These are phyloP conservation scores for Eupsittula cactorum DNA, from an alignment of 2,113 vertebrate genomes.

Conservation along the genomic window DNA sequence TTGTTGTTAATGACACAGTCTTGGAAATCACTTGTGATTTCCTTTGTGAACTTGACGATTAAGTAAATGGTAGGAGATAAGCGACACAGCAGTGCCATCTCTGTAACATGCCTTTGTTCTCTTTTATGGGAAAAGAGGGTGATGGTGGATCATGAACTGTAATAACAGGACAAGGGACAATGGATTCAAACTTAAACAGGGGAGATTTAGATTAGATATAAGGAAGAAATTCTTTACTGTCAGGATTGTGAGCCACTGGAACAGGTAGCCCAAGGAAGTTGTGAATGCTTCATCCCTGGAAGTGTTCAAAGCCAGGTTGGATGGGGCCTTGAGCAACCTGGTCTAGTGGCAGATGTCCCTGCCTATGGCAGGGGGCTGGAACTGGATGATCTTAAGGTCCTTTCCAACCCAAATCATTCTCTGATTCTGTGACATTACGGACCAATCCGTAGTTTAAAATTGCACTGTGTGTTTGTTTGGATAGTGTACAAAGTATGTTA, in stretches of 20 bases:
- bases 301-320: neutral
- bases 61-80: neutral
- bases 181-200: neutral
- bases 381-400: neutral
- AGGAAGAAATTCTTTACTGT: neutral
- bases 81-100: neutral
- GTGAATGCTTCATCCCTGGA: neutral
- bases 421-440: neutral
- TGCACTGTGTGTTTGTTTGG: neutral
- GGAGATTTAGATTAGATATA: neutral
- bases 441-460: neutral
- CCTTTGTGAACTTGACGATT: neutral
- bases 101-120: neutral
- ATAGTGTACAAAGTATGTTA: neutral
- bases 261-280: neutral
- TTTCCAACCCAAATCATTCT: neutral
- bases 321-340: neutral
- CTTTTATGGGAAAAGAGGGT: neutral
- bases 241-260: neutral
- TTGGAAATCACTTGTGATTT: neutral
- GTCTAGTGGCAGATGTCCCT: neutral
- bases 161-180: neutral
- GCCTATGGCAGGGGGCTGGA: neutral
- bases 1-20: neutral
- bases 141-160: neutral